phyloP scores from a whole-genome alignment of 2,113 vertebrate species.

The Sceloporus undulatus region DNA sequence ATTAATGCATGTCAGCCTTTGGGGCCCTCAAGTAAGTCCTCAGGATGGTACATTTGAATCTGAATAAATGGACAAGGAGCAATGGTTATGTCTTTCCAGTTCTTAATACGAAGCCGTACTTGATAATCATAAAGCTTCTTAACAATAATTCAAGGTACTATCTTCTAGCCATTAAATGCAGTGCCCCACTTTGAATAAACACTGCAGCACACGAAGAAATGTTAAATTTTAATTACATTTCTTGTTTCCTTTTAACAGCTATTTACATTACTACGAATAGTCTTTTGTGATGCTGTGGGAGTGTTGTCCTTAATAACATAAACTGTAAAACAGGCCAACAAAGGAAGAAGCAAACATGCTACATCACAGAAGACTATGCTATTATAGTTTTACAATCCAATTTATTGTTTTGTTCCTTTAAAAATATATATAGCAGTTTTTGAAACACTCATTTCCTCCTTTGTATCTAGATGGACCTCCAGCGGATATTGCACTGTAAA shows the following conservation, averaged over 20 bases:
- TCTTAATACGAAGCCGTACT: not conserved
- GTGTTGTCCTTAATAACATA: not conserved
- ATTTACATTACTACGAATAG: not conserved
- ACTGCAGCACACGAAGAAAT: constrained; percentile 2
- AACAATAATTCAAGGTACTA: not conserved
- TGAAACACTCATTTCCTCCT: too few relatives aligned
- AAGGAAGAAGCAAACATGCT: not conserved
- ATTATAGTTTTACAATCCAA: too few relatives aligned
- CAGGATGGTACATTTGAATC: not conserved
- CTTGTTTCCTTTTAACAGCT: constrained; percentile 43
- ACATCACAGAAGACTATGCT: not conserved
- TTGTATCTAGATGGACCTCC: too few relatives aligned
- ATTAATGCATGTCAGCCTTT: not conserved
- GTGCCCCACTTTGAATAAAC: constrained; percentile 44
- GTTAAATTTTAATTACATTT: not conserved
- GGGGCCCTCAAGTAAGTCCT: not conserved
- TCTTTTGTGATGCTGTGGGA: constrained; percentile 11
- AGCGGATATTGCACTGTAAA: too few relatives aligned
- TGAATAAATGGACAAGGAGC: not conserved
- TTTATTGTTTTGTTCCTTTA: too few relatives aligned
- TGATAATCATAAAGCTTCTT: constrained; percentile 15
- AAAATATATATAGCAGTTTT: too few relatives aligned
- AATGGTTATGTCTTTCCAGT: not conserved
- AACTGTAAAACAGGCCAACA: not conserved
- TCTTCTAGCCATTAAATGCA: constrained; percentile 40